Evolutionary conservation across 2,797 vertebrate species (phyloP), one percentile per base, ranked within the genome.

Genomic region (Urophycis tenuis): DNA sequence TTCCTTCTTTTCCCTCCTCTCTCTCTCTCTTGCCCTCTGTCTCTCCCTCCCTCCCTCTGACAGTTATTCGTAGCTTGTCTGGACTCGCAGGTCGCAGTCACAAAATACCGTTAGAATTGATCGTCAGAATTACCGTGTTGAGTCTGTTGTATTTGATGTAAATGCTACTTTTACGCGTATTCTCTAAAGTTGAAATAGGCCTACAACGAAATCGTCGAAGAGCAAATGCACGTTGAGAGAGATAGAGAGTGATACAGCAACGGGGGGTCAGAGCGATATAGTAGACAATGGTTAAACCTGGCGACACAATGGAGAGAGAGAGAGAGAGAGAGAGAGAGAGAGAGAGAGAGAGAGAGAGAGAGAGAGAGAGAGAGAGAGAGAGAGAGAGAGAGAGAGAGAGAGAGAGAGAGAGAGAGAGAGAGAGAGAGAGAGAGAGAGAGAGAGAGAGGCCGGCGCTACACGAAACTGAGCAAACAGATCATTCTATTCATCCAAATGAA

Each of bases 41-140:
- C 32, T 30, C 67, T 71, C 8, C 71, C 11, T 32, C 32, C 36
- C 53, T 75, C 71, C 72, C 60, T 72, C 67, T 73, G 11, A 41
- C 39, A 41, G 39, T 41, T 41, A 14, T 41, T 41, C 39, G 39
- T 36, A 53, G 45, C 87, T 80, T 81, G 86, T 79, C 79, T 11
- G 67, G 69, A 83, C 85, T 87, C 41, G 84, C 75, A 72, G 75
- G 74, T 80, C 77, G 75, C 71, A 75, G 69, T 74, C 69, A 71
- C 45, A 78, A 80, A 87, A 87, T 89, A 87, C 86, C 87, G 88
- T 88, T 88, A 87, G 83, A 84, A 88, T 87, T 84, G 17, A 53
- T 32, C n/a, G 1, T 12, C 34, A n/a, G 10, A 64, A 32, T 64
- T 29, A 33, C 41, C 15, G 31, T 17, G 74, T 15, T 39, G 11